These are phyloP conservation scores for Uloborus diversus DNA, from an alignment of 1,140 invertebrate genomes.

Conservation along the genomic window DNA sequence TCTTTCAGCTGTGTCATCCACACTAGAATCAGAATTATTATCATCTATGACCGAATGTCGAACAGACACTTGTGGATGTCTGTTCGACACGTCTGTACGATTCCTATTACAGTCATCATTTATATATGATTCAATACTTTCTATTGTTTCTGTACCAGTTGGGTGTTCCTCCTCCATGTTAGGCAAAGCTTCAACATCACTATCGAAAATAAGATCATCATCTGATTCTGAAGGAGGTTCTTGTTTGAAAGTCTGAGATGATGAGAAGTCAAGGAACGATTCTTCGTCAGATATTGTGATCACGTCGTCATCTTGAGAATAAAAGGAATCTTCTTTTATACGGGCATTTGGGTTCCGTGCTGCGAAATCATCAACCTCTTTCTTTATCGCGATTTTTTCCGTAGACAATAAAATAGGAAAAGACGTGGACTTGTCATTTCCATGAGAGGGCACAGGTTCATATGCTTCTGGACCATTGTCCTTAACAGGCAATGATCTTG, in stretches of 20 bases:
- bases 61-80: background rate
- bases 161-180: constrained; percentile 32
- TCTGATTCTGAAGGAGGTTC: constrained; percentile 58
- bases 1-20: background rate
- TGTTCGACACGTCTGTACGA: background rate
- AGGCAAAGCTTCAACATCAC: background rate
- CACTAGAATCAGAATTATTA: background rate
- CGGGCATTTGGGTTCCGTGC: background rate
- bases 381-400: too few relatives aligned
- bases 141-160: constrained; percentile 3
- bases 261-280: background rate
- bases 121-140: constrained; percentile 30
- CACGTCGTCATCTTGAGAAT: constrained; percentile 39
- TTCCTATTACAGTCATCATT: constrained; percentile 11
- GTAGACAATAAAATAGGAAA: background rate
- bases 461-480: background rate
- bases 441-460: background rate
- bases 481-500: too few relatives aligned
- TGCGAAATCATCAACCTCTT: background rate
- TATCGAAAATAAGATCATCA: constrained; percentile 28
- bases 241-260: constrained; percentile 26
- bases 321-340: constrained; percentile 1
- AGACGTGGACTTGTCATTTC: background rate
- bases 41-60: background rate
- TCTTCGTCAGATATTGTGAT: constrained; percentile 41